phyloP scores from a whole-genome alignment of 1,140 invertebrate genomes.

The Philotrypesis tridentata region DNA sequence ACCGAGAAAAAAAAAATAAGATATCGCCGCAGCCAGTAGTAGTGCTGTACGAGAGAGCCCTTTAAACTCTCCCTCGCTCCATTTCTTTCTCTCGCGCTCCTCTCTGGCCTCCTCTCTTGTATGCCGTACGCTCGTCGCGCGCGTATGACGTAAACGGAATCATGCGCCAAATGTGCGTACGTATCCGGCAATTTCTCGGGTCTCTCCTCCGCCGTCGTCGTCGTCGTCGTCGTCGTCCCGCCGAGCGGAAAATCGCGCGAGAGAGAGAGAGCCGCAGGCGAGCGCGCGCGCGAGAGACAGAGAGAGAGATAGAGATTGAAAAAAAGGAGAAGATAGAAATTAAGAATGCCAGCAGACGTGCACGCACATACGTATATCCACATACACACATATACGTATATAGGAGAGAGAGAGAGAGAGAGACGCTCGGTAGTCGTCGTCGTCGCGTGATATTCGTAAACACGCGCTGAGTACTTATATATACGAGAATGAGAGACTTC shows the following conservation, averaged over 20 bases:
- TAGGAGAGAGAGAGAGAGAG: too few species aligned
- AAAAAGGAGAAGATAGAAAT: conserved; percentile 21
- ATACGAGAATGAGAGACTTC: too few species aligned
- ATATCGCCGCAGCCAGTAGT: too few species aligned
- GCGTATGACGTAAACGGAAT: conserved; percentile 46
- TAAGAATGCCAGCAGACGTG: neutral
- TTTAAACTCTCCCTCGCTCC: conserved; percentile 31
- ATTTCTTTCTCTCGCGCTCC: neutral
- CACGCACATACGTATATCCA: neutral
- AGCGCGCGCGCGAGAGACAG: neutral
- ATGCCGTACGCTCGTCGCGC: too few species aligned
- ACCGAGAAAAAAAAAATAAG: neutral
- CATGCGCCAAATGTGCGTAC: conserved; percentile 48
- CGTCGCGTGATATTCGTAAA: conserved; percentile 21
- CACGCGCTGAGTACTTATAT: neutral
- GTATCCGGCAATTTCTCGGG: conserved; percentile 47
- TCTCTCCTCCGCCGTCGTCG: too few species aligned
- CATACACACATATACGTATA: neutral
- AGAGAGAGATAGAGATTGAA: too few species aligned
- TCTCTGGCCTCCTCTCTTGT: too few species aligned
- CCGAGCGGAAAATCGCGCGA: conserved; percentile 31
- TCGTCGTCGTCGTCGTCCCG: too few species aligned
- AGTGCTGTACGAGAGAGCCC: conserved; percentile 15
- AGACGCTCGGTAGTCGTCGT: too few species aligned
- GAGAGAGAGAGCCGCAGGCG: neutral